A percentile compares a stretch with the other conserved stretches of the same genome.
Evolutionary conservation across 1,140 invertebrate genomes (phyloP).

Genomic region (Plodia interpunctella): DNA sequence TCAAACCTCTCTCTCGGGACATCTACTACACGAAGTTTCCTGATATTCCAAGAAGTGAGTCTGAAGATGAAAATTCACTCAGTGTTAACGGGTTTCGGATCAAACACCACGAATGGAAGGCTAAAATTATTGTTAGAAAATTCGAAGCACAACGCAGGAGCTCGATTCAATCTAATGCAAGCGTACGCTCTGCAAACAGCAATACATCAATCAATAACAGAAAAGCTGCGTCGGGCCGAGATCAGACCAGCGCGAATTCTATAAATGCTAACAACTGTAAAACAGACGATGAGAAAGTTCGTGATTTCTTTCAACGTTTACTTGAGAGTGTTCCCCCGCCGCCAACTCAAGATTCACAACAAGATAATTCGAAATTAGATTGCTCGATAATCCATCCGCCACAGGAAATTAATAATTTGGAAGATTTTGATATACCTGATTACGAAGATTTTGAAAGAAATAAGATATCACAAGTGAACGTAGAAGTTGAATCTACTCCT

Average conservation of each 20-base stretch:
- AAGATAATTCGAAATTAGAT: conserved; percentile 11
- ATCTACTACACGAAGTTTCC: conserved; percentile 63
- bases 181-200: conserved; percentile 28
- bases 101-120: conserved; percentile 63
- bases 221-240: neutral
- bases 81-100: conserved; percentile 51
- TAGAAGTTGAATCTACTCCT: conserved; percentile 27
- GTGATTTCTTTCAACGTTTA: conserved; percentile 47
- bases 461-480: conserved; percentile 29
- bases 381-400: conserved; percentile 24
- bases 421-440: conserved; percentile 46
- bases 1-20: conserved; percentile 57
- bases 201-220: conserved; percentile 30
- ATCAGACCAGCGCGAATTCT: neutral
- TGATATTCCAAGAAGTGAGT: conserved; percentile 65
- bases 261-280: neutral
- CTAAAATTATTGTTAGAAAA: conserved; percentile 50
- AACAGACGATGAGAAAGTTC: conserved; percentile 41
- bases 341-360: conserved; percentile 30
- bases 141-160: conserved; percentile 35
- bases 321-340: conserved; percentile 54
- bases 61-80: conserved; percentile 60
- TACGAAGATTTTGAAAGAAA: conserved; percentile 56
- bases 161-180: conserved; percentile 34
- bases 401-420: conserved; percentile 28